Percentiles rank a stretch among this genome's conserved stretches.
phyloP scores from a whole-genome alignment of 2,888 invertebrate species.

The Agrochola circellaris region DNA sequence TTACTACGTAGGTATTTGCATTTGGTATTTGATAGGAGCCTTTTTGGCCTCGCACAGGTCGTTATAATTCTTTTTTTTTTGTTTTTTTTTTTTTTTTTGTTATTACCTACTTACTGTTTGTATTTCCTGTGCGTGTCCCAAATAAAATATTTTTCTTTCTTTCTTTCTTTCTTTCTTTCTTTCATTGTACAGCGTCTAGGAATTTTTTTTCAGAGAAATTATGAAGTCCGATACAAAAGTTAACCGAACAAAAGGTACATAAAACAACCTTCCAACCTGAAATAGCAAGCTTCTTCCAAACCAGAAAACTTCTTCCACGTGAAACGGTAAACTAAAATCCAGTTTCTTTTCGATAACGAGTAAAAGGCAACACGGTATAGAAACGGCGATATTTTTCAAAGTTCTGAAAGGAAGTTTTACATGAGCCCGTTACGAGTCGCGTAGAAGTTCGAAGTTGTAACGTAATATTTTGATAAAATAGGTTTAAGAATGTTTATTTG shows the following conservation, averaged over 20 bases:
- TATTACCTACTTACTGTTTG: too few relatives aligned
- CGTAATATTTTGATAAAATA: not conserved
- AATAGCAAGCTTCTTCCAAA: not conserved
- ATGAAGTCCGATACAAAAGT: not conserved
- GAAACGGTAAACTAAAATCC: constrained; percentile 6
- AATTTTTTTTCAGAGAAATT: not conserved
- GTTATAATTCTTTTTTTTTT: too few relatives aligned
- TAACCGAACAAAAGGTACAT: not conserved
- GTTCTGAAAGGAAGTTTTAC: constrained; percentile 9
- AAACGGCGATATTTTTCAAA: constrained; percentile 20
- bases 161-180: too few relatives aligned
- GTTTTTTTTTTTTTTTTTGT: too few relatives aligned
- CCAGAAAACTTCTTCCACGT: not conserved
- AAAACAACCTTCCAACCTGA: not conserved
- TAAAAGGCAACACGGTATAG: not conserved
- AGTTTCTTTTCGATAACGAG: constrained; percentile 7
- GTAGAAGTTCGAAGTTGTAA: not conserved
- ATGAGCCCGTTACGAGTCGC: not conserved
- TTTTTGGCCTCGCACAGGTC: too few relatives aligned
- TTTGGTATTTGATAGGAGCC: too few relatives aligned
- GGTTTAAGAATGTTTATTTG: too few relatives aligned
- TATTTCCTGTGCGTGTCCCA: too few relatives aligned
- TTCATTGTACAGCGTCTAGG: not conserved
- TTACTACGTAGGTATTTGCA: too few relatives aligned
- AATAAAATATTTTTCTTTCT: too few relatives aligned